Base-by-base conservation (phyloP, 2,888 invertebrate species). In the Yponomeuta sedellus region DNA sequence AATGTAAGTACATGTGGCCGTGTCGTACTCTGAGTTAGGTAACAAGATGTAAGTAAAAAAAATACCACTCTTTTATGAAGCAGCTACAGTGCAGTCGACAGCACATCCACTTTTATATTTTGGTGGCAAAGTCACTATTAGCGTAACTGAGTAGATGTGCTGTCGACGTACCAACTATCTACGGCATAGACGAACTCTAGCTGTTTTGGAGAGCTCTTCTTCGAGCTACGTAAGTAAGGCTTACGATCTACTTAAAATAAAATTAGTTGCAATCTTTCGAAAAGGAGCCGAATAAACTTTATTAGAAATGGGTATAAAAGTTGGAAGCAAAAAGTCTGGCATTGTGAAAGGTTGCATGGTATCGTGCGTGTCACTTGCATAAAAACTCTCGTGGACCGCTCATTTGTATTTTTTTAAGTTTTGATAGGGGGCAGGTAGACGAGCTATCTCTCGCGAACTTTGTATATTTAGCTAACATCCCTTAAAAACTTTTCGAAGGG, bases 271-370 rank as follows among this genome's bases (percentile, higher is more conserved):
- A 74, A 74, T 44, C 72, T 67, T 69, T 69, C 80, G 75, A 5
- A 63, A 52, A 16, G 16, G 70, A 77, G 73, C 81, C 86, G 83
- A 89, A 91, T 90, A 88, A 90, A 90, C 78, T 90, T 90, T 89
- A 90, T 90, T 82, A 80, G 80, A 86, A 86, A 88, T 81, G 83
- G 77, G 85, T 78, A 86, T 86, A 85, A 86, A 83, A 83, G 85
- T 85, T 82, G 73, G 10, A 10, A 78, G 82, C 79, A 88, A 89
- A 90, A 87, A 86, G 73, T 71, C 69, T 71, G 76, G 77, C 83
- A 64, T 81, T 85, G 80, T 83, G 79, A 86, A 85, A 88, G 85
- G 87, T 87, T 86, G 85, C 81, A 78, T 69, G 81, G 79, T 82
- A 85, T 86, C 88, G 85, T 79, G 69, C 81, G 79, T 82, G 86